Conservation (phyloP, 2,888 invertebrate species). For the Steinernema carpocapsae region DNA sequence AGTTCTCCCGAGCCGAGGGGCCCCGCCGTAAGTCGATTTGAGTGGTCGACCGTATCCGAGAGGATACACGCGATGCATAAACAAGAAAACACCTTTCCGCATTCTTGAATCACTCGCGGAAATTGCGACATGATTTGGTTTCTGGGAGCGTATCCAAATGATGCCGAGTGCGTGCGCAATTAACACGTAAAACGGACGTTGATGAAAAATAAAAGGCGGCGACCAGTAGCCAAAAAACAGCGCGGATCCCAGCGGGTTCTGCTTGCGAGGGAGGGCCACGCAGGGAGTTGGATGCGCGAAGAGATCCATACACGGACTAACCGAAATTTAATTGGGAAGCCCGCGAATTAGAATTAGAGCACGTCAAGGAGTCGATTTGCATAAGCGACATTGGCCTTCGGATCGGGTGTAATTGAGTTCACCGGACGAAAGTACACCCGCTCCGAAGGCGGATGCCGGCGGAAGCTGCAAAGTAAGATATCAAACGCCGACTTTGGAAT, state of each 20-base stretch:
- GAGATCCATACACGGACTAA: neutral
- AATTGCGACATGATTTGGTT: slow-evolving; percentile 10
- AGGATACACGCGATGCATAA: neutral
- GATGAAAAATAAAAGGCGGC: slow-evolving; percentile 14
- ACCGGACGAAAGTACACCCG: slow-evolving; percentile 24
- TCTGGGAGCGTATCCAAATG: slow-evolving; percentile 3
- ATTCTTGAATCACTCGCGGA: neutral
- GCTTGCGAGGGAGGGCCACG: neutral
- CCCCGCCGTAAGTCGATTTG: neutral
- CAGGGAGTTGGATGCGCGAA: neutral
- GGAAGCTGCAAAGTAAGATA: neutral
- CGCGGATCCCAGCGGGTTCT: slow-evolving; percentile 25
- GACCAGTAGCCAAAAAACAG: slow-evolving; percentile 9
- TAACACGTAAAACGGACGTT: neutral
- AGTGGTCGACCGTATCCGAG: neutral
- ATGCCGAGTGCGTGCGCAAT: slow-evolving; percentile 9
- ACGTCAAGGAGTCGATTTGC: slow-evolving; percentile 30
- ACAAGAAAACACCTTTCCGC: neutral
- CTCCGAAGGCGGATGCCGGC: neutral
- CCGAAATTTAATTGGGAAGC: slow-evolving; percentile 4
- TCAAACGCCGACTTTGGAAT: neutral
- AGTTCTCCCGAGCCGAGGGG: neutral
- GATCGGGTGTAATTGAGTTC: slow-evolving; percentile 15
- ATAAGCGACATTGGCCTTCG: neutral
- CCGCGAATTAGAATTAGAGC: neutral